These are phyloP conservation scores for Mythimna impura DNA, from an alignment of 2,888 invertebrate species.

Conservation along the genomic window DNA sequence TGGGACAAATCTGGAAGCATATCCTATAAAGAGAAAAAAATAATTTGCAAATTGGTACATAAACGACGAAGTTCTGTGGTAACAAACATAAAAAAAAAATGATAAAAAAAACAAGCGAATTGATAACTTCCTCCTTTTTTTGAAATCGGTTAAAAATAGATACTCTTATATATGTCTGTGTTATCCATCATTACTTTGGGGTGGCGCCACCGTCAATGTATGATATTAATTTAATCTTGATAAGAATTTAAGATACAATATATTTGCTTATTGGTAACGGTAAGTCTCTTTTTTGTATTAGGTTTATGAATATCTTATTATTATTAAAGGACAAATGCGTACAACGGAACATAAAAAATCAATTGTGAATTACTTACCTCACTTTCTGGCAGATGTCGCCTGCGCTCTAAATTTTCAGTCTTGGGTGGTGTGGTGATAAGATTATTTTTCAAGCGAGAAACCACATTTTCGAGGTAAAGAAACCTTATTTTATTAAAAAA, in stretches of 20 bases:
- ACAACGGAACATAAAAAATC: conserved; percentile 61
- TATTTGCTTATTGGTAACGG: not conserved
- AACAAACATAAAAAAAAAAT: no score
- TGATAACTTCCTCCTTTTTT: no score
- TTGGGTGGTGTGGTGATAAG: conserved; percentile 69
- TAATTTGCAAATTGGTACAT: no score
- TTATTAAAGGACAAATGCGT: conserved; percentile 22
- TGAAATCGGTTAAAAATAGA: no score
- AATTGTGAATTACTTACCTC: conserved; percentile 19
- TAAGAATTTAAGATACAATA: not conserved
- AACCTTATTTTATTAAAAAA: conserved; percentile 35
- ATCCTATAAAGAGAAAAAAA: no score
- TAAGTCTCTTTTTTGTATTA: not conserved
- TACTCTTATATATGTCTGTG: no score
- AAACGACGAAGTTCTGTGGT: no score
- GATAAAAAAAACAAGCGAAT: no score
- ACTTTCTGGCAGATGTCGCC: conserved; percentile 65
- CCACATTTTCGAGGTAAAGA: conserved; percentile 70
- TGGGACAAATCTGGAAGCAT: no score
- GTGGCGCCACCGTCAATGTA: conserved; percentile 9
- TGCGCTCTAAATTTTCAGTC: conserved; percentile 62
- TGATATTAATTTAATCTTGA: not conserved
- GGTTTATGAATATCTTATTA: not conserved
- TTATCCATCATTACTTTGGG: not conserved
- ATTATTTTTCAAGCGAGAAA: conserved; percentile 63